These are phyloP conservation scores for Cyclura pinguis DNA, from an alignment of 2,797 vertebrate genomes.

Conservation along the genomic window DNA sequence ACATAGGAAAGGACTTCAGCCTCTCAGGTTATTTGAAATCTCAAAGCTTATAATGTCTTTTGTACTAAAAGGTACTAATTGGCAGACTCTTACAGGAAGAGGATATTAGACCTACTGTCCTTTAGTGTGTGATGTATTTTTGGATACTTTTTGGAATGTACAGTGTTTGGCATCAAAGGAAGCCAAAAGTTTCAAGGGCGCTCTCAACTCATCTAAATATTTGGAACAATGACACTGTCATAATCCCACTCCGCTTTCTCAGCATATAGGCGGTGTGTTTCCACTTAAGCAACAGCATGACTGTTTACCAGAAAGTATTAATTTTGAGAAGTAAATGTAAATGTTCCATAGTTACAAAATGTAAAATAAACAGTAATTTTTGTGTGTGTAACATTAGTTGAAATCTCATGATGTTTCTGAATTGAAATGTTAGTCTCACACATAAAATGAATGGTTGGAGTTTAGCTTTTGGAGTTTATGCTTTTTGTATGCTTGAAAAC, in stretches of 20 bases:
- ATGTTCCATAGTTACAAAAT: too few species aligned
- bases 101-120: slow-evolving; percentile 15
- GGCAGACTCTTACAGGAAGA: background rate
- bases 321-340: slow-evolving; percentile 35
- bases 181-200: slow-evolving; percentile 23
- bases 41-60: background rate
- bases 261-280: background rate
- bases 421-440: background rate
- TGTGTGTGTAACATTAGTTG: slow-evolving; percentile 10
- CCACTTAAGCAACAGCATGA: background rate
- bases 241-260: background rate
- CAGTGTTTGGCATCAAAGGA: slow-evolving; percentile 22
- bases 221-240: slow-evolving; percentile 19
- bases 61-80: slow-evolving; percentile 3
- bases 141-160: background rate
- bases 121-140: slow-evolving; percentile 13
- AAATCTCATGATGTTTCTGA: background rate
- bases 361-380: background rate
- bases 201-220: fast-evolving
- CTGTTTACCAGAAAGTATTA: background rate
- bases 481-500: background rate
- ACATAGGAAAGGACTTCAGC: background rate
- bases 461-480: background rate
- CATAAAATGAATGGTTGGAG: background rate
- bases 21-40: background rate